Evolutionary conservation across 2,113 vertebrate species (phyloP), one percentile per base, ranked within the genome.

Genomic region (Urocolius indicus): DNA sequence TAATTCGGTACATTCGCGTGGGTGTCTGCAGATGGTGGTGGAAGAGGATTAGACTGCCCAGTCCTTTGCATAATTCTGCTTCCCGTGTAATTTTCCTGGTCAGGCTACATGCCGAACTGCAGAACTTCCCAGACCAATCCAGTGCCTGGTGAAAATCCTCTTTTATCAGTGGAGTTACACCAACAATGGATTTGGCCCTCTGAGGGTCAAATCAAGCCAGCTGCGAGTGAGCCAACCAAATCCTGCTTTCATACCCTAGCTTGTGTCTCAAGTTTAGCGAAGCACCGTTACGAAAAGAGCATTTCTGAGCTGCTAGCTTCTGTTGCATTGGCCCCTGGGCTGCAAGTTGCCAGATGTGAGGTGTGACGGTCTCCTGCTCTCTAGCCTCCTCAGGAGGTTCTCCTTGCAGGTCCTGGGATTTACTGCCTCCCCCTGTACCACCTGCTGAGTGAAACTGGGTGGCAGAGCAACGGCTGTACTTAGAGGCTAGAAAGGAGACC

Each of bases 1-100:
- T 98, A 97, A 97, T 98, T 96, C 98, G 96, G 95, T 98, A 98
- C 98, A 98, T 98, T 98, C 97, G 98, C 97, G 97, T 98, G 96
- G 98, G 97, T 98, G 97, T 97, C 95, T 97, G 97, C 97, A 96
- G 94, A 94, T 96, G 94, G 94, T 90, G 95, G 92, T 90, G 89
- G 95, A 87, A 95, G 93, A 96, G 96, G 96, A 95, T 92, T 95
- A 95, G 93, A 68, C 73, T 95, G 94, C 85, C 86, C 94, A 65
- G 90, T 89, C 87, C 82, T 90, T 94, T 93, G 86, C 55, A 82
- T 91, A 94, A 94, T 94, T 95, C 87, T 94, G 86, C 77, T 93
- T 92, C 84, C 69, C 52, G 93, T 90, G 78, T 73, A 34, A 36
- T 84, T 95, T 90, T 93, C 74, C 84, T 72, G 67, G 55, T 87